Evolutionary conservation across 2,797 vertebrate species (phyloP), one percentile per base, ranked within the genome.

Genomic region (Euthynnus affinis): DNA sequence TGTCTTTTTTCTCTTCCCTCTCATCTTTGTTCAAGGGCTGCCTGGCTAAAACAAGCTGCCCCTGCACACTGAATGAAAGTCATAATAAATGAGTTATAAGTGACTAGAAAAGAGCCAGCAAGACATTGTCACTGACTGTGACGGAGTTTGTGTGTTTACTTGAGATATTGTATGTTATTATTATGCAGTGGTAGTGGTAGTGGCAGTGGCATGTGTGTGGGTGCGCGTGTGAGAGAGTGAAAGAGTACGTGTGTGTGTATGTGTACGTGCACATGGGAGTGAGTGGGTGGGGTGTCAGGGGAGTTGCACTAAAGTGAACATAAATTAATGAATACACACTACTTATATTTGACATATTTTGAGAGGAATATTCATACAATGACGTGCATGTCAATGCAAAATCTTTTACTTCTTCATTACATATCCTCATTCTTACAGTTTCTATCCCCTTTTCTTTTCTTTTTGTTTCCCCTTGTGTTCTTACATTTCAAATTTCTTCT

Each of bases 1-100:
- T 91, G 88, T 92, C 89, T 82, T 73, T 89, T 71, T 78, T 77
- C 82, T 91, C 82, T 91, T 89, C 89, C 74, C 91, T 82, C 91
- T 93, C 94, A 89, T 84, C 89, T 93, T 89, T 94, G 95, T 95
- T 93, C 87, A 88, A 85, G 86, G 63, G 88, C 86, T 87, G 94
- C 82, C 74, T 69, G 76, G 71, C 83, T 83, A 81, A 70, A 91
- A 88, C 77, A 67, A 80, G 77, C 80, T 34, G 6, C 87, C 76
- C 44, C 76, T 74, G 67, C 80, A 78, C 63, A 13, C 65, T 76
- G 62, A 87, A 71, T 53, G 40, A 55, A 74, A 88, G 79, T 82
- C 70, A 78, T 27, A 70, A 80, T 48, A 82, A 82, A 78, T 66
- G 76, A 89, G 76, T 83, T 56, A 82, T 86, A 85, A 88, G 72